These are phyloP conservation scores for Sturnira hondurensis DNA, from an alignment of 2,113 vertebrate genomes.

Conservation along the genomic window DNA sequence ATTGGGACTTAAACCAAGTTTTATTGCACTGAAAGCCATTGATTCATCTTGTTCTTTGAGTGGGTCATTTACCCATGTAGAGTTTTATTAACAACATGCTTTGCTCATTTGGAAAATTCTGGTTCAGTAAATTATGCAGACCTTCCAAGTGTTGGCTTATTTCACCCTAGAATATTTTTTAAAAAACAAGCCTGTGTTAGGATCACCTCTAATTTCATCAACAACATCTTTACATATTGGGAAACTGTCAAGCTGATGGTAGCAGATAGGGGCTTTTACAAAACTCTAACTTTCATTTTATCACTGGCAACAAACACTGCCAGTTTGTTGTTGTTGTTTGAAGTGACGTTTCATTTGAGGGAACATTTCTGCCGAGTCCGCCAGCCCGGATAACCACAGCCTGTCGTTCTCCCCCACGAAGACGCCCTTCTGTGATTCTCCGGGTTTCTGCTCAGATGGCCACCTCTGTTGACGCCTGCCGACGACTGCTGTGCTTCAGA, in stretches of 20 bases:
- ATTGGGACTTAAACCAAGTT: no score
- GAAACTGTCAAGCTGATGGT: neutral
- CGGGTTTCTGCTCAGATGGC: neutral
- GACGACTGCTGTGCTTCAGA: neutral
- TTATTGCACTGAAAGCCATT: neutral
- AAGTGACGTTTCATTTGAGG: constrained; percentile 27
- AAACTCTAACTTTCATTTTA: constrained; percentile 39
- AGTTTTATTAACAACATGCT: neutral
- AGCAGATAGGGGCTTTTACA: neutral
- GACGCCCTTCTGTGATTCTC: neutral
- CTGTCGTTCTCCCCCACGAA: constrained; percentile 30
- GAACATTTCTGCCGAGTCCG: neutral
- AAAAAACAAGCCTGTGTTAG: neutral
- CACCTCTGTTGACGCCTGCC: neutral
- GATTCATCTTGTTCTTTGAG: neutral
- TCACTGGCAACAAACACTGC: neutral
- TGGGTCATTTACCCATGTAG: neutral
- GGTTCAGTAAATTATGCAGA: neutral
- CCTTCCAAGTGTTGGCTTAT: constrained; percentile 23
- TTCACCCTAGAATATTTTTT: neutral
- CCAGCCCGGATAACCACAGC: neutral
- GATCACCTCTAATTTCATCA: neutral
- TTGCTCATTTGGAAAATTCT: constrained; percentile 44
- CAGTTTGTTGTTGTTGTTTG: neutral
- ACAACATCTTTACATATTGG: neutral